Conservation (phyloP, 2,113 vertebrate genomes). For the Aegotheles bennettii region DNA sequence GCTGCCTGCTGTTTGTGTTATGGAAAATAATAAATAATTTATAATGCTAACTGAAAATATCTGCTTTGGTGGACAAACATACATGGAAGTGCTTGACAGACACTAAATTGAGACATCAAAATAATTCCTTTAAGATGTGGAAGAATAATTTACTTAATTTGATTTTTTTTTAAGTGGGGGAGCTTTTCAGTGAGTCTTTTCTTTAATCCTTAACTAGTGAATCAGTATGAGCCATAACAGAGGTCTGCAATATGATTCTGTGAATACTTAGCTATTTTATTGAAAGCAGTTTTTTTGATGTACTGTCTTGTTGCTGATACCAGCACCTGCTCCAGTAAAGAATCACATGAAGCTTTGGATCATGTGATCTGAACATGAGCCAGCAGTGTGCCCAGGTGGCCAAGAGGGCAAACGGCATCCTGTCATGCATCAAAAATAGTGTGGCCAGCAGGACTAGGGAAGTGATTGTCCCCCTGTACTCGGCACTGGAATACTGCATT, state of each 20-base stretch:
- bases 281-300: not conserved
- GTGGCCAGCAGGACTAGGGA: too few relatives aligned
- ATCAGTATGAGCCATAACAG: not conserved
- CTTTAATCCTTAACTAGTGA: not conserved
- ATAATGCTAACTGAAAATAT: not conserved
- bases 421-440: too few relatives aligned
- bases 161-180: not conserved
- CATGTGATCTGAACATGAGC: too few relatives aligned
- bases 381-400: too few relatives aligned
- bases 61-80: not conserved
- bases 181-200: not conserved
- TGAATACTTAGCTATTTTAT: not conserved
- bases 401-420: too few relatives aligned
- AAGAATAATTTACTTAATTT: not conserved
- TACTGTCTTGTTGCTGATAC: not conserved
- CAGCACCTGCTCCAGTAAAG: not conserved
- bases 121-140: not conserved
- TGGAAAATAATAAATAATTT: constrained; percentile 56
- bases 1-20: constrained; percentile 3
- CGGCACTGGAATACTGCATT: too few relatives aligned
- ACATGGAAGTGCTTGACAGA: not conserved
- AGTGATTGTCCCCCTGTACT: too few relatives aligned
- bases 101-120: not conserved
- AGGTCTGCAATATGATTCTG: constrained; percentile 13
- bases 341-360: constrained; percentile 28